These are phyloP conservation scores for Phengaris arion DNA, from an alignment of 2,888 invertebrate species.

Conservation along the genomic window DNA sequence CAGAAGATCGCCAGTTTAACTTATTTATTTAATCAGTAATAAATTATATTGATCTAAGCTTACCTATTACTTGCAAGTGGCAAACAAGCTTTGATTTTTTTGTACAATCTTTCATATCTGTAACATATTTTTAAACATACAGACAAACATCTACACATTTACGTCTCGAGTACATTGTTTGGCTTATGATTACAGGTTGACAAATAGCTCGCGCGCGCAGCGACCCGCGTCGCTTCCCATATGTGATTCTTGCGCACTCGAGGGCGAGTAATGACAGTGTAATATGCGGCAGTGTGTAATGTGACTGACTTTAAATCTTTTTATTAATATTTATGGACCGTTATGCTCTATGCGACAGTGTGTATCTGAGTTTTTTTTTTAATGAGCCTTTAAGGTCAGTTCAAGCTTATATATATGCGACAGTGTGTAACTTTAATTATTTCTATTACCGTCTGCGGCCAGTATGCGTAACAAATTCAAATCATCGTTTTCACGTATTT, in stretches of 20 bases:
- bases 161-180: constrained; percentile 38
- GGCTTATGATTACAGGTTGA: constrained; percentile 61
- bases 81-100: not conserved
- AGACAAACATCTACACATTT: constrained; percentile 35
- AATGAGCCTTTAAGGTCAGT: too few species aligned
- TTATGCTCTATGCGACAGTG: not conserved
- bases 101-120: not conserved
- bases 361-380: not conserved
- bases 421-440: too few species aligned
- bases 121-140: not conserved
- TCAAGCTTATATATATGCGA: too few species aligned
- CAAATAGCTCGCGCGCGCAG: constrained; percentile 53
- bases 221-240: constrained; percentile 53
- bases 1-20: not conserved
- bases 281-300: constrained; percentile 21
- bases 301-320: not conserved
- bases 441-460: too few species aligned
- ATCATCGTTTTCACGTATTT: too few species aligned
- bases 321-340: not conserved
- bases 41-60: not conserved
- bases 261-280: not conserved
- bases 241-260: constrained; percentile 31
- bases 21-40: not conserved
- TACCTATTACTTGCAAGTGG: too few species aligned
- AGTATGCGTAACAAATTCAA: too few species aligned